Evolutionary conservation across 2,888 invertebrate genomes (phyloP).

Genomic region (Pandemis heparana): DNA sequence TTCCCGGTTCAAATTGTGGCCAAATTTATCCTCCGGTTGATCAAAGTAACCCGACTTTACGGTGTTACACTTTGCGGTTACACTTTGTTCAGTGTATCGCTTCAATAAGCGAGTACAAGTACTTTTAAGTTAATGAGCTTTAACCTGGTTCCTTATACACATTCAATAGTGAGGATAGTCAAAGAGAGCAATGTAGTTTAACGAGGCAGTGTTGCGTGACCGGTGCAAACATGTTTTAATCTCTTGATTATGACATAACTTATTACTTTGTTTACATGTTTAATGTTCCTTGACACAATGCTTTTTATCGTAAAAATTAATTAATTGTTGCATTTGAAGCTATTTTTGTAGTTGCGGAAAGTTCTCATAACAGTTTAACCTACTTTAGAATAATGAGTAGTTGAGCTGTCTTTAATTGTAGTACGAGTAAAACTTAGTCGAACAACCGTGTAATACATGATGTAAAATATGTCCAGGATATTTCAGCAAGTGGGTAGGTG

Average conservation of each 20-base stretch:
- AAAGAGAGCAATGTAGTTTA: not conserved
- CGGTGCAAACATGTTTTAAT: not conserved
- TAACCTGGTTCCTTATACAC: too few relatives aligned
- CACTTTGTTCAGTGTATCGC: too few relatives aligned
- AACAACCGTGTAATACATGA: too few relatives aligned
- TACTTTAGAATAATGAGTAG: not conserved
- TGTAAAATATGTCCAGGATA: too few relatives aligned
- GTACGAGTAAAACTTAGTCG: not conserved
- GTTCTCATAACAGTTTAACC: not conserved
- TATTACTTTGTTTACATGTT: conserved; percentile 35
- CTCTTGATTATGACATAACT: conserved; percentile 18
- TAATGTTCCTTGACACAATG: conserved; percentile 23
- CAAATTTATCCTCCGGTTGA: too few relatives aligned
- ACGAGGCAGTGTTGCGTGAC: conserved; percentile 5
- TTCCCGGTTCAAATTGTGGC: too few relatives aligned
- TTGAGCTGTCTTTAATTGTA: not conserved
- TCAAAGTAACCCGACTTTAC: too few relatives aligned
- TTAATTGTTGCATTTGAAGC: conserved; percentile 4
- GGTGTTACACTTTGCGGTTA: too few relatives aligned
- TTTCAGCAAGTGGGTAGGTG: too few relatives aligned
- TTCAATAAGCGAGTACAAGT: too few relatives aligned
- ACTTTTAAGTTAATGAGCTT: too few relatives aligned
- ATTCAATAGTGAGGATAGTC: not conserved
- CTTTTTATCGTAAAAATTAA: conserved; percentile 26
- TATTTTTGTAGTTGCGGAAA: conserved; percentile 15